Evolutionary conservation across 1,140 invertebrate species (phyloP), one percentile per base, ranked within the genome.

Genomic region (Brachionus paranguensis): DNA sequence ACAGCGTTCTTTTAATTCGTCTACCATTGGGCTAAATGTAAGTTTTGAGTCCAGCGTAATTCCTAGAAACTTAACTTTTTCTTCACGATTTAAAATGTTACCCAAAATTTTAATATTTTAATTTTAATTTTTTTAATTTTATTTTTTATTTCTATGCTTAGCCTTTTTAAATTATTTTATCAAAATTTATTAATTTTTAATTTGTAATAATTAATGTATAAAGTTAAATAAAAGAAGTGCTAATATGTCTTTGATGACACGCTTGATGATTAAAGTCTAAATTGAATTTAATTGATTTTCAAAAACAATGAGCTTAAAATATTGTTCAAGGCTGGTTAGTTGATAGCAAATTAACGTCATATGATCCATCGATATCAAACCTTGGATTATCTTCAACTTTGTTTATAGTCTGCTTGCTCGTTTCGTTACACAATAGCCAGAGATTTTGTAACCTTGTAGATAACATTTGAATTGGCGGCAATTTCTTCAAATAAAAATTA

Each of bases 341-440:
- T 11, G 72, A 47, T 1, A 76, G n/a, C 27, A 76, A 76, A 27
- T 76, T 76, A 12, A 76, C 72, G n/a, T 76, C 72, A 76, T 76
- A 76, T 24, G 27, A 76, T 29, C 72, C 72, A 76, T 76, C 72
- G 2, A 76, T 24, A 76, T 76, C 72, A 29, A 76, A 76, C 43
- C 72, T 47, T 14, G 72, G 72, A 76, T 76, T 76, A 50, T 76
- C 72, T 33, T 76, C 72, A 76, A 27, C 17, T 76, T 76, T 50
- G n/a, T 33, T 76, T 27, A 14, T 50, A 5, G n/a, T 12, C 20
- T 76, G 72, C n/a, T 76, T 76, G 47, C 11, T 50, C 4, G 72
- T 17, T 50, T 76, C 72, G 27, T 76, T 76, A 27, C 43, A 76
- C 10, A 50, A 27, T 24, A 76, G 12, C 72, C 72, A 76, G 1